These are phyloP conservation scores for Balaenoptera acutorostrata DNA, from an alignment of 2,113 vertebrate species.

Conservation along the genomic window DNA sequence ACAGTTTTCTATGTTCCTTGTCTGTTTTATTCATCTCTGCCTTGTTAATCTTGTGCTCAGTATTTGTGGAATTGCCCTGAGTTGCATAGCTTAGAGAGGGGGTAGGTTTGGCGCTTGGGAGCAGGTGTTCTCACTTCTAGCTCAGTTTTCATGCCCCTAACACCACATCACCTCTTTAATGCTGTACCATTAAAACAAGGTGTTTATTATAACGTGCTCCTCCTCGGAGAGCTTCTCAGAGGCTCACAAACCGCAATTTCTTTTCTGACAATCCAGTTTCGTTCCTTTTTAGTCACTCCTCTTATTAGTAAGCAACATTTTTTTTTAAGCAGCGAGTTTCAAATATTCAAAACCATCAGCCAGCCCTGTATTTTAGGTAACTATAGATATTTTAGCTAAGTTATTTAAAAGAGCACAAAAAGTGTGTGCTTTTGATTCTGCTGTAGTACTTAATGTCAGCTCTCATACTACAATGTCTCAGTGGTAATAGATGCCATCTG, in stretches of 20 bases:
- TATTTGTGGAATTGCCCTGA: neutral
- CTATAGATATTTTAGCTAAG: neutral
- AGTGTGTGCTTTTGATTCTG: neutral
- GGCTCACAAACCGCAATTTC: neutral
- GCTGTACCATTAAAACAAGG: neutral
- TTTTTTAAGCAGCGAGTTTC: neutral
- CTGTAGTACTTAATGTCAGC: neutral
- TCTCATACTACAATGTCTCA: neutral
- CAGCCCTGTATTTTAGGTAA: neutral
- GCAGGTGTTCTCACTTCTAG: neutral
- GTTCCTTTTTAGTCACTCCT: neutral
- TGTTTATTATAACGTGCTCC: neutral
- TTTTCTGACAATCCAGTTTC: constrained; percentile 32
- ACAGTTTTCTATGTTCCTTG: neutral
- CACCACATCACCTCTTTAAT: neutral
- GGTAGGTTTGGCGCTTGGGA: neutral
- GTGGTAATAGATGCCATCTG: neutral
- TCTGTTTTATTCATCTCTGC: neutral
- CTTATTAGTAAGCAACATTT: neutral
- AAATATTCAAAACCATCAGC: neutral
- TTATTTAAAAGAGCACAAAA: neutral
- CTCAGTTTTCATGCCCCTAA: neutral
- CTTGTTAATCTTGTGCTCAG: neutral
- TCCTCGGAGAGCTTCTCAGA: neutral
- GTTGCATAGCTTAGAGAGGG: neutral